phyloP scores from a whole-genome alignment of 1,140 invertebrate species.

The Phymastichus coffea region DNA sequence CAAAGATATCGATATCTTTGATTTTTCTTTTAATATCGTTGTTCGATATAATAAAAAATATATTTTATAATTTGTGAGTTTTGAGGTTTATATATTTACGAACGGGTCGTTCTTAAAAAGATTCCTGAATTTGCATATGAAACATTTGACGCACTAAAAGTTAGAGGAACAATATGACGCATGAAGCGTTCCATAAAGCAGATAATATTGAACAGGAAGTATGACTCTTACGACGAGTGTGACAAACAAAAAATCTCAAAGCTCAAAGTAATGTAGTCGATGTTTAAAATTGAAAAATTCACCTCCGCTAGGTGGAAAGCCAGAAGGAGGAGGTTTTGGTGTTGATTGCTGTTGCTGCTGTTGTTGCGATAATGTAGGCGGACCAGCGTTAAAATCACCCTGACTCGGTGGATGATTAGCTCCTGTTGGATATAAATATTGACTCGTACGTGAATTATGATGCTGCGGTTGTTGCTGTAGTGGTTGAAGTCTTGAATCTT shows the following conservation, averaged over 20 bases:
- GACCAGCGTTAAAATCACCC: slow-evolving; percentile 4
- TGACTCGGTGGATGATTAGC: neutral
- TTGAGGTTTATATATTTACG: too few species aligned
- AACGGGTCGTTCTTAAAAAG: too few species aligned
- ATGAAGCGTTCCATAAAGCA: too few species aligned
- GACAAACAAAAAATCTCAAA: too few species aligned
- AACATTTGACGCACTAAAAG: too few species aligned
- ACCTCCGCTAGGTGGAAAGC: slow-evolving; percentile 34
- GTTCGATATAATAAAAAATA: slow-evolving; percentile 1
- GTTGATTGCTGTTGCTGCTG: slow-evolving; percentile 13
- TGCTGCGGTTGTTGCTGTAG: slow-evolving; percentile 1
- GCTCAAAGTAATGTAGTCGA: too few species aligned
- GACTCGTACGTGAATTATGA: neutral
- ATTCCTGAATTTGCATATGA: too few species aligned
- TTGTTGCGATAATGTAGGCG: neutral
- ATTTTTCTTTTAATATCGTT: neutral
- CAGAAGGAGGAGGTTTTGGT: slow-evolving; percentile 9
- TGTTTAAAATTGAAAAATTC: neutral
- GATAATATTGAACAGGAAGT: too few species aligned
- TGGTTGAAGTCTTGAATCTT: neutral
- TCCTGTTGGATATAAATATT: neutral
- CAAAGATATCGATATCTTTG: too few species aligned
- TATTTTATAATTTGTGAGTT: slow-evolving; percentile 1
- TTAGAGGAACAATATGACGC: too few species aligned
- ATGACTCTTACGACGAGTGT: too few species aligned